phyloP scores from a whole-genome alignment of 2,113 vertebrate genomes.

The Dasyurus viverrinus region DNA sequence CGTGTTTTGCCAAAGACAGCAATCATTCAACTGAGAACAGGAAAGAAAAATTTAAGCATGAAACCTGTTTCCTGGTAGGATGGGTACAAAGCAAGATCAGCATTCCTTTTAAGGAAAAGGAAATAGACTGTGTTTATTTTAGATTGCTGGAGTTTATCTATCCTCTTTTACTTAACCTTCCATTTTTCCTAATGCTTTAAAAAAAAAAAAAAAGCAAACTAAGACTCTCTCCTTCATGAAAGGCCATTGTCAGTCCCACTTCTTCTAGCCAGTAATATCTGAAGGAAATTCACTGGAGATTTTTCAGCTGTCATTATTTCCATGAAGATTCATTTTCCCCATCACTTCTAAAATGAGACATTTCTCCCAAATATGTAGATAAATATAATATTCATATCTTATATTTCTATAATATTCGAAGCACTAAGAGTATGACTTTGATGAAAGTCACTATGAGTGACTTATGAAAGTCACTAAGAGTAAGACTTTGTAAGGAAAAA shows the following conservation, averaged over 20 bases:
- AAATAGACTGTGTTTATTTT: conserved; percentile 53
- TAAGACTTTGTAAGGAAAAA: no score
- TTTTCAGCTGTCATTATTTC: background rate
- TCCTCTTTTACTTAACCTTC: background rate
- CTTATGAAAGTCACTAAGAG: no score
- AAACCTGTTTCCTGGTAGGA: conserved; percentile 63
- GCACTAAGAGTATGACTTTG: no score
- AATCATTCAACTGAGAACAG: conserved; percentile 2
- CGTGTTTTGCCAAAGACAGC: conserved; percentile 2
- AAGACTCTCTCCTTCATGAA: background rate
- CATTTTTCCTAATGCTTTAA: conserved; percentile 9
- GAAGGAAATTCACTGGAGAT: background rate
- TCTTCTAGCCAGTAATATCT: background rate
- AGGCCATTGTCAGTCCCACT: background rate
- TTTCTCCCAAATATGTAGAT: background rate
- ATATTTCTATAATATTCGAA: background rate
- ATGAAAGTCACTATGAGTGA: no score
- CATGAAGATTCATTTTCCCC: background rate
- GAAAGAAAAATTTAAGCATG: conserved; percentile 54
- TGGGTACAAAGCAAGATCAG: conserved; percentile 64
- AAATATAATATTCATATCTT: background rate
- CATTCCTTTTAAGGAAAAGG: conserved; percentile 67
- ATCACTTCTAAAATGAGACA: background rate
- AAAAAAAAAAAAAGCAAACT: background rate
- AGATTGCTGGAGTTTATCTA: conserved; percentile 25